A percentile compares a stretch with the other conserved stretches of the same genome.
These are phyloP conservation scores for Trichechus manatus DNA, from an alignment of 2,113 vertebrate genomes.

Conservation along the genomic window DNA sequence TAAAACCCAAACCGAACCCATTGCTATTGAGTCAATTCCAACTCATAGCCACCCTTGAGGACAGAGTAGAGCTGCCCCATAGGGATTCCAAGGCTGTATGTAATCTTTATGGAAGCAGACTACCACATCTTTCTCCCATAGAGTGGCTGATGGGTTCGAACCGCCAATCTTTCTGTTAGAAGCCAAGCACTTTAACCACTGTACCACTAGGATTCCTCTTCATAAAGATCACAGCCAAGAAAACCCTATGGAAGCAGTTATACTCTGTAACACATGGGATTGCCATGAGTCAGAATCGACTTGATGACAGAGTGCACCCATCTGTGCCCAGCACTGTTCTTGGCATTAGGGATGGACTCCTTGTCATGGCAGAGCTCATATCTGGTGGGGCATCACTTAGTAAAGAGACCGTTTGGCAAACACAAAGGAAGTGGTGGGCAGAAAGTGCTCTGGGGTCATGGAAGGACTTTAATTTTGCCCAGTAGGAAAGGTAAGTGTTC, in stretches of 20 bases:
- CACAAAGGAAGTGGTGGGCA: neutral
- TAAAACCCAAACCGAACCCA: too few species aligned
- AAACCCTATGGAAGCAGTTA: neutral
- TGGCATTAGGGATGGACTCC: neutral
- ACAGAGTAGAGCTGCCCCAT: neutral
- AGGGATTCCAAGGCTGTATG: neutral
- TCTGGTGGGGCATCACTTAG: neutral
- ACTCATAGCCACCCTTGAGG: neutral
- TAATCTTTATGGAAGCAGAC: neutral
- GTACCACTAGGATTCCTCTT: neutral
- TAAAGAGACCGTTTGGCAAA: neutral
- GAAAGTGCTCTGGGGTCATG: too few species aligned
- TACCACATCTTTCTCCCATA: neutral
- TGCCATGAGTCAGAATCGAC: neutral
- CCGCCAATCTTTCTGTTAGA: neutral
- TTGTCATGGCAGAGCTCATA: neutral
- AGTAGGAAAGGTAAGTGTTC: neutral
- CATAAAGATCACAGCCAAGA: neutral
- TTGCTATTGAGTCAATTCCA: neutral
- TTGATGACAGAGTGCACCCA: neutral
- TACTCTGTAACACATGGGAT: neutral
- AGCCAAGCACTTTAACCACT: neutral
- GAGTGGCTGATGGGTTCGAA: neutral
- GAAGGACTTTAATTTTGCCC: neutral
- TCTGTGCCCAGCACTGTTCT: fast-evolving